phyloP scores from a whole-genome alignment of 2,888 invertebrate genomes.

The Dicroscelio sp. region DNA sequence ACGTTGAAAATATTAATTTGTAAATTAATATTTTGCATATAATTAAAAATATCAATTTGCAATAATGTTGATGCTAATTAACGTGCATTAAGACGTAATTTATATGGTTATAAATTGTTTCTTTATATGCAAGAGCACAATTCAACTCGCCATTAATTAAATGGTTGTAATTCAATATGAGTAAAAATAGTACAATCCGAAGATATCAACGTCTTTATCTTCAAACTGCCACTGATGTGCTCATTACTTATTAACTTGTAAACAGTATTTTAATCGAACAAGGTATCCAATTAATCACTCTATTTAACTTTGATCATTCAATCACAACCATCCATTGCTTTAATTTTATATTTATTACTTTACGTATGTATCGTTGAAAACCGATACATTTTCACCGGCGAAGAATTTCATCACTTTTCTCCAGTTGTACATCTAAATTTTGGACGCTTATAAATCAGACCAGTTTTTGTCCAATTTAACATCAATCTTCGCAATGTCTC shows the following conservation, averaged over 20 bases:
- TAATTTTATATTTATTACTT: conserved; percentile 44
- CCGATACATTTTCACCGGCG: conserved; percentile 17
- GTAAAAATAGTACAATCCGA: conserved; percentile 62
- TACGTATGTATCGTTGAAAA: not conserved
- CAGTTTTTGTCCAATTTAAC: conserved; percentile 1
- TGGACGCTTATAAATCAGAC: not conserved
- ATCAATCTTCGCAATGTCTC: conserved; percentile 22
- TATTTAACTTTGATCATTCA: conserved; percentile 61
- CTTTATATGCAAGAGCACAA: conserved; percentile 46
- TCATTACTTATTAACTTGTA: conserved; percentile 79
- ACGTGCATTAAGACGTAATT: not conserved
- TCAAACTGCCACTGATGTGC: conserved; percentile 50
- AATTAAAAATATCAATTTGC: not conserved
- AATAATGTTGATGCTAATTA: conserved; percentile 50
- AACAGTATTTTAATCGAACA: conserved; percentile 67
- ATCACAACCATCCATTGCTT: conserved; percentile 49
- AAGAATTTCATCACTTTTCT: not conserved
- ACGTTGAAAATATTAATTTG: conserved; percentile 25
- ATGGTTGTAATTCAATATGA: conserved; percentile 60
- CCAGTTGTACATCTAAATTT: not conserved
- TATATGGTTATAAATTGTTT: conserved; percentile 53
- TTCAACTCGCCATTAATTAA: conserved; percentile 56
- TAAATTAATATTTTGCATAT: conserved; percentile 3
- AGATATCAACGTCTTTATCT: conserved; percentile 69
- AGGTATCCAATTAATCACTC: conserved; percentile 68